A percentile compares a stretch with the other conserved stretches of the same genome.
Evolutionary conservation across 2,113 vertebrate genomes (phyloP).

Genomic region (Cyrtonyx montezumae): DNA sequence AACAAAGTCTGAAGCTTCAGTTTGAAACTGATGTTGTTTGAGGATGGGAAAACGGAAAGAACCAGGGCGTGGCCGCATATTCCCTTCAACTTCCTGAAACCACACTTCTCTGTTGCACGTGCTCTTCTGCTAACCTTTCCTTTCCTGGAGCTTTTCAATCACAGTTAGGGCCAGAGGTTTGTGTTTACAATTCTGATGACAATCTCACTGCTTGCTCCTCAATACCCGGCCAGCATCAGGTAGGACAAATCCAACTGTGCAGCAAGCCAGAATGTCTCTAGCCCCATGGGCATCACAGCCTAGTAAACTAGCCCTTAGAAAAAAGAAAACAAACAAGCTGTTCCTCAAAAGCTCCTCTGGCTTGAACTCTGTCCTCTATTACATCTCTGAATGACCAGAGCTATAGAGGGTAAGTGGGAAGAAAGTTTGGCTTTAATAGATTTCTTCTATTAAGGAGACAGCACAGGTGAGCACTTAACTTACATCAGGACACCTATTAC

Average conservation of each 20-base stretch:
- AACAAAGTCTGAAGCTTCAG: background rate
- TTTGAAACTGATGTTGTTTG: background rate
- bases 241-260: background rate
- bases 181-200: background rate
- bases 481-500: background rate
- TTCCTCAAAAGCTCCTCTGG: background rate
- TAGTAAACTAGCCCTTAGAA: background rate
- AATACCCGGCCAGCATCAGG: background rate
- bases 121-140: background rate
- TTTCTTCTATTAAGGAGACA: background rate
- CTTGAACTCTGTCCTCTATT: background rate
- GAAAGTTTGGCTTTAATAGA: background rate
- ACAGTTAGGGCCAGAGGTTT: background rate
- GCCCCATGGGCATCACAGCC: background rate
- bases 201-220: background rate
- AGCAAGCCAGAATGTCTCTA: background rate
- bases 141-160: background rate
- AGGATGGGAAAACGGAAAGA: background rate
- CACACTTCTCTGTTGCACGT: background rate
- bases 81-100: background rate
- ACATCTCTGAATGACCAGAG: background rate
- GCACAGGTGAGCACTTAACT: background rate
- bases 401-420: background rate
- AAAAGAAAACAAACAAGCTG: background rate
- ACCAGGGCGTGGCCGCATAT: background rate